Base-by-base conservation (phyloP, 2,797 vertebrate species). In the Emys orbicularis region DNA sequence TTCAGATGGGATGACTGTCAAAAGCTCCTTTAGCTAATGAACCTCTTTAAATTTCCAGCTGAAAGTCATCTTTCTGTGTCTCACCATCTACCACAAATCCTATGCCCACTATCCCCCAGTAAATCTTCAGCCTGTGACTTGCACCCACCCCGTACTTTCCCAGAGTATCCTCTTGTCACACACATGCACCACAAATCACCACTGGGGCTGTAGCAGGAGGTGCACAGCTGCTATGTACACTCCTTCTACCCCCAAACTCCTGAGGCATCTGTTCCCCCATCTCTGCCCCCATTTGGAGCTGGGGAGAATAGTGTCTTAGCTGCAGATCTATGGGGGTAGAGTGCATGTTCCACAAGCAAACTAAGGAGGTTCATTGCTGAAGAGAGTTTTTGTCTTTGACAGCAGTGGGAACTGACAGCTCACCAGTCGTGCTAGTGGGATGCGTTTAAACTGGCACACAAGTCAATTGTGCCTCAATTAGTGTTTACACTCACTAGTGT, bases 381-480 rank as follows among this genome's bases (percentile, higher is more conserved):
- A 34, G 44, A 15, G 79, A 88, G 50, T 12, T 34, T 90, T 86
- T 90, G 83, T 49, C 90, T 89, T 44, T 68, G 59, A n/a, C 27
- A 25, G 0, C 2, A 47, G n/a, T 23, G 82, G 19, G 15, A 50
- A 37, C 18, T 19, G 81, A 76, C 85, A 86, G 81, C 83, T 65
- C 44, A 29, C 27, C 37, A 50, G 34, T 56, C 1, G 1, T 68
- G 54, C 21, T 81, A 57, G 53, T 92, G 47, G 56, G 15, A 74
- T 83, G 12, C 76, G 86, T 72, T 50, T 47, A 68, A 61, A 90
- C 52, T 59, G 97, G 92, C 95, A 92, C 94, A 94, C 68, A 61
- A 61, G 83, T 79, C 79, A 41, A 4, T 27, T 57, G 93, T 96
- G 97, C 96, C 97, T 97, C 96, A 44, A 89, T 85, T 44, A 80